Evolutionary conservation across 1,140 invertebrate species (phyloP), one percentile per base, ranked within the genome.

Genomic region (Melanaphis sacchari): DNA sequence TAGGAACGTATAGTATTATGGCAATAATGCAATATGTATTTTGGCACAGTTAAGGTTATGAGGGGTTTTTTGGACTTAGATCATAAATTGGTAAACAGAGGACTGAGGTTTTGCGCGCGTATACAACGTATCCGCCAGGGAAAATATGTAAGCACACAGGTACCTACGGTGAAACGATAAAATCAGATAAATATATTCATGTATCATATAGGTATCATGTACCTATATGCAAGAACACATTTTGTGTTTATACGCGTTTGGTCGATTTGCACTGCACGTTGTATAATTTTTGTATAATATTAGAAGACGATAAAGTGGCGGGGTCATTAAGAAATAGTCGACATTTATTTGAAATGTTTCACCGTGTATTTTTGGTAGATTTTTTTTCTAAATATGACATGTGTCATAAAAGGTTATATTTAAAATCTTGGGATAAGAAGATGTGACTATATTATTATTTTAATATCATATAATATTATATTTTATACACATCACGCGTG

Each of bases 1-100:
- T 82, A 82, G 81, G 81, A 82, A 82, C 81, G 81, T 82, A 82
- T 38, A 82, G 81, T 82, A 40, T 82, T 40, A 82, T 82, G 38
- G 22, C 22, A 82, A 49, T 49, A 49, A 49, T 49, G 46, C 46
- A 49, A 40, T 82, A 82, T 76, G 59, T 82, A 18, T 82, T 82
- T 82, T 82, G 81, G 81, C 81, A 82, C 81, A 82, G 2, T 82
- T 22, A 11, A 38, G 81, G 81, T 76, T n/a, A 76, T 2, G 38
- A 22, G 22, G 22, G 36, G 81, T 2, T 49, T 49, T 49, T 49
- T 49, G 46, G 18, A 49, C 46, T 40, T 21, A 82, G 22, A 36
- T 40, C 81, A 82, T 38, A 36, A 82, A 38, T 40, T 22, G 6
- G 38, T 24, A 82, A 82, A 24, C 36, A 40, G 38, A 18, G 7